Base-by-base conservation (phyloP, 37 sponge, comb jelly and placozoan genomes). In the Aplysina aerophoba region DNA sequence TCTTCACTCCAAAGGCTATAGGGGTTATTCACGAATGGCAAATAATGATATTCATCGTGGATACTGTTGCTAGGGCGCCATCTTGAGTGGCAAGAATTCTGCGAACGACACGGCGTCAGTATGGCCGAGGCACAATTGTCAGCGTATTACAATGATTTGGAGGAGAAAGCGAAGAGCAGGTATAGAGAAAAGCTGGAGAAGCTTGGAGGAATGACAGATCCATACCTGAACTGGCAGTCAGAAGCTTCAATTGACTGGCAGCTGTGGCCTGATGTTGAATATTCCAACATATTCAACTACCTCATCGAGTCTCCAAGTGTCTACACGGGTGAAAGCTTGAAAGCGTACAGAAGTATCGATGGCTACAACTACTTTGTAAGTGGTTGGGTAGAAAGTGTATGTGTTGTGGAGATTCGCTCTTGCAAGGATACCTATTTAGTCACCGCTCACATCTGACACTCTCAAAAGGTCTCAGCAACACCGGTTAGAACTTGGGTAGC, bases 221-320 rank as follows among this genome's bases (percentile, higher is more conserved):
- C 77, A 16, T 85, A 85, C 77, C 28, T 83, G 28, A 8, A 50
- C 11, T 11, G 15, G 13, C 24, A 14, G 30, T 11, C 59, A 28
- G 59, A 15, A 17, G 81, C 30, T n/a, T n/a, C 31, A 28, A 14
- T 55, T 28, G 84, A 83, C 72, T 81, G 81, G 73, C 58, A 87
- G 54, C 28, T 39, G 11, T 88, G 89, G 89, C 84, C 89, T 21
- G n/a, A 40, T 6, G 89, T 88, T n/a, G 89, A 88, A 36, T 88
- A 83, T 44, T 58, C 67, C 68, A 80, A 83, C 57, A 88, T 88
- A n/a, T 88, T 53, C 63, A 84, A 68, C 84, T 89, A 73, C 60
- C 61, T 89, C 1, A 83, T 88, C 50, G 30, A 41, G 15, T 55
- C 80, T 62, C 84, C 65, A 31, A 83, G 89, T 68, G 64, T 36